A percentile compares a stretch with the other conserved stretches of the same genome.
Evolutionary conservation across 2,113 vertebrate species (phyloP).

Genomic region (Electrona antarctica): DNA sequence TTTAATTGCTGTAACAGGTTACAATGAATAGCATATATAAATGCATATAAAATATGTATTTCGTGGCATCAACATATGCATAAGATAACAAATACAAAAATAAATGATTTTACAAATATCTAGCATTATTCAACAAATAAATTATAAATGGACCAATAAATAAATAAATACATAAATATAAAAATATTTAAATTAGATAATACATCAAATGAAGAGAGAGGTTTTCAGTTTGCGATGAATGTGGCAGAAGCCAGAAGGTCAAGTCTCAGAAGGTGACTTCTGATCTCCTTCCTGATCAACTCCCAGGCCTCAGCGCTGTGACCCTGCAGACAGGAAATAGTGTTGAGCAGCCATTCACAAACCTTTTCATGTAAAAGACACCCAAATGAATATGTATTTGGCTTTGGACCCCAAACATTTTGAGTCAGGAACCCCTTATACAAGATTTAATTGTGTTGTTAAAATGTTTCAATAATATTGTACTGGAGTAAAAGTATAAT

Average conservation of each 20-base stretch:
- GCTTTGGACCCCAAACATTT: no score
- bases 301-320: constrained; percentile 66
- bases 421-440: no score
- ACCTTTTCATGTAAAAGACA: no score
- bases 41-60: neutral
- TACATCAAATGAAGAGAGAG: neutral
- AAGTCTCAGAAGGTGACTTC: constrained; percentile 40
- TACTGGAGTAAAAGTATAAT: no score
- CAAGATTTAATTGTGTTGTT: no score
- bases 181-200: neutral
- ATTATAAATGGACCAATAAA: constrained; percentile 5
- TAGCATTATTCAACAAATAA: neutral
- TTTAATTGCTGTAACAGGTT: neutral
- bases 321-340: constrained; percentile 42
- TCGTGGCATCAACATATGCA: neutral
- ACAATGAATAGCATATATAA: neutral
- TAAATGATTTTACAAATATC: neutral
- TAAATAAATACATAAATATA: neutral
- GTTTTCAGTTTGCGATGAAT: neutral
- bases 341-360: no score
- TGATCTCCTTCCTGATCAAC: constrained; percentile 58
- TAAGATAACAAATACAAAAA: constrained; percentile 16
- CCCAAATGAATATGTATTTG: no score
- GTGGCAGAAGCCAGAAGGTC: constrained; percentile 44
- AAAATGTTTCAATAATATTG: no score